Evolutionary conservation across 2,113 vertebrate genomes (phyloP).

Genomic region (Poeciliopsis prolifica): DNA sequence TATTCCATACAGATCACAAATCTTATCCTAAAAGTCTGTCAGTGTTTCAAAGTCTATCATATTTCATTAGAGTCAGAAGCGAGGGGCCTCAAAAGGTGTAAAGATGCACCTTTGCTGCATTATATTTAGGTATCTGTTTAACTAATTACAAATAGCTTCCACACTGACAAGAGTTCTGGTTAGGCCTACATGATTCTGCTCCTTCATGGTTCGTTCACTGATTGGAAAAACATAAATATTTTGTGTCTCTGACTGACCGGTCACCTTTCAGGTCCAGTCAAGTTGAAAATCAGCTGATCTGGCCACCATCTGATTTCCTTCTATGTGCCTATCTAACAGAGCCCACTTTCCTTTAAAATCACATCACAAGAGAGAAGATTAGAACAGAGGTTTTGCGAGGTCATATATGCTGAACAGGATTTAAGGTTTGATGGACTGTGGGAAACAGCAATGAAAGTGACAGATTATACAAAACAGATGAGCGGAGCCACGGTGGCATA

Average conservation of each 20-base stretch:
- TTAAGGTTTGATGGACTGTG: constrained; percentile 13
- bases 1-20: background rate
- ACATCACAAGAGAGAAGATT: background rate
- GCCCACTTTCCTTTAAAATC: background rate
- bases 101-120: background rate
- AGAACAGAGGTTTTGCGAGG: background rate
- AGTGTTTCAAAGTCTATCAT: background rate
- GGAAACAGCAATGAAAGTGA: background rate
- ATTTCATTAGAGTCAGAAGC: background rate
- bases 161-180: no score
- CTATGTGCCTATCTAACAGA: background rate
- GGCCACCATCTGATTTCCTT: background rate
- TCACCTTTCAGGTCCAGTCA: no score
- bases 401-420: constrained; percentile 4
- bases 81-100: background rate
- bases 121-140: background rate
- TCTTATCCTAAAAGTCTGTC: background rate
- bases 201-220: background rate
- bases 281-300: no score
- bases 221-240: no score
- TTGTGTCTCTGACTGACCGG: no score
- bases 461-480: constrained; percentile 1
- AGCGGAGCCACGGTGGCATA: background rate
- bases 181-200: background rate
- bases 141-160: background rate